Evolutionary conservation across 2,113 vertebrate genomes (phyloP), one percentile per base, ranked within the genome.

Genomic region (Eudyptes chrysolophus): DNA sequence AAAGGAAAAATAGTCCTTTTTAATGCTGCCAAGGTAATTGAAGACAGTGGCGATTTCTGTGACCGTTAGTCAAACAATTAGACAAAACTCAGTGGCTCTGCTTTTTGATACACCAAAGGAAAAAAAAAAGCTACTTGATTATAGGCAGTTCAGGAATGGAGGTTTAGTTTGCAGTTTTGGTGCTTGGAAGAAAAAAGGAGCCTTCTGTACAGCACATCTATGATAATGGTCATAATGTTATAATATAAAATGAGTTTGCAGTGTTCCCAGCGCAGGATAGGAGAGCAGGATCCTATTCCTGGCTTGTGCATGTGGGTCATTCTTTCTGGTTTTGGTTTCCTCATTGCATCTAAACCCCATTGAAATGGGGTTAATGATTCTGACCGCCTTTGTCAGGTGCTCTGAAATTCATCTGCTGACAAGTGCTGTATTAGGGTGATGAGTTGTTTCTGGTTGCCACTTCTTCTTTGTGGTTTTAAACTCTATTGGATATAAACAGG

Each of bases 241-340:
- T 11, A 36, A 21, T 34, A 24, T 1, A 36, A 72, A 49, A 54
- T 22, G 48, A 72, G 10, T 68, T 62, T 32, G 13, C 8, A 3
- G 32, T 72, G 52, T 57, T 93, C 25, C 42, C 24, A 25, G n/a
- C 27, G 34, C 49, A 2, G 4, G 15, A 6, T 13, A 32, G 46
- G 27, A 91, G 30, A 91, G 20, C 19, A 69, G 46, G 15, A 52
- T 84, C 46, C 65, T 72, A 6, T 64, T 81, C 34, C 24, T 5
- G 20, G 30, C 21, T 80, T 29, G 16, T 26, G 9, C 44, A 8
- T 0, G 0, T 0, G 4, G 4, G 1, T 86, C 14, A 40, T 78
- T 51, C 55, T 77, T 68, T 68, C 46, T 76, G 51, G 1, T 74
- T 89, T 90, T 27, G 14, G 25, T 86, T 52, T 79, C 27, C 32